These are phyloP conservation scores for Cirrhinus molitorella DNA, from an alignment of 2,797 vertebrate species.

Conservation along the genomic window DNA sequence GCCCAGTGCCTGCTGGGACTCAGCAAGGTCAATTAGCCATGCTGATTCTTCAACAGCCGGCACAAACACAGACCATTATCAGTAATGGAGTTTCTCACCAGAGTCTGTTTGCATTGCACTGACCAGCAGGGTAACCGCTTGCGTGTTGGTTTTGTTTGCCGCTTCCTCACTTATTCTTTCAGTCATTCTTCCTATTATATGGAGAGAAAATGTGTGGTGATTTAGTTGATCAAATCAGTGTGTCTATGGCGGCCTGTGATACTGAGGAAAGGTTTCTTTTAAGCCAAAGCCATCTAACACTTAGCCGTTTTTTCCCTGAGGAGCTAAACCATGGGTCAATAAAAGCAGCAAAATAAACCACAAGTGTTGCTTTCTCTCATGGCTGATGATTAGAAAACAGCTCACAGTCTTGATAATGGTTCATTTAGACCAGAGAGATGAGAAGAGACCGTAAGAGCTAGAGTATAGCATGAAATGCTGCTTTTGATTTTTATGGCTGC, in stretches of 20 bases:
- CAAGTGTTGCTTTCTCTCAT: neutral
- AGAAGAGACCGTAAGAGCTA: neutral
- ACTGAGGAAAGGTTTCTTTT: slow-evolving; percentile 1
- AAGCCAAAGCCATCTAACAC: slow-evolving; percentile 11
- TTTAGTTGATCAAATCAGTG: neutral
- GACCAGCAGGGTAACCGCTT: slow-evolving; percentile 23
- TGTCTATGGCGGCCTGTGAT: neutral
- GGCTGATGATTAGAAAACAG: slow-evolving; percentile 9
- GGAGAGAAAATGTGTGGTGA: neutral
- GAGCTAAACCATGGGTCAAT: slow-evolving; percentile 18
- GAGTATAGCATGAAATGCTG: slow-evolving; percentile 1
- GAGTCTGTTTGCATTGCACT: slow-evolving; percentile 45
- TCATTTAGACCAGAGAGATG: neutral
- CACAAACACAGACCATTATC: slow-evolving; percentile 60
- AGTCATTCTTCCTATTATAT: slow-evolving; percentile 6
- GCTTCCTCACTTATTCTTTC: neutral
- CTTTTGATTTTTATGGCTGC: neutral
- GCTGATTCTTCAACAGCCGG: slow-evolving; percentile 59
- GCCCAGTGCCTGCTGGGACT: slow-evolving; percentile 49
- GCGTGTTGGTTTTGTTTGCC: slow-evolving; percentile 27
- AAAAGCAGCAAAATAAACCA: slow-evolving; percentile 26
- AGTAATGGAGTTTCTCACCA: slow-evolving; percentile 57
- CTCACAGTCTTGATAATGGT: neutral
- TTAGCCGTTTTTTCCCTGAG: neutral
- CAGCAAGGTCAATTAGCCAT: slow-evolving; percentile 59